Evolutionary conservation across 2,888 invertebrate species (phyloP).

Genomic region (Morpho achilles): DNA sequence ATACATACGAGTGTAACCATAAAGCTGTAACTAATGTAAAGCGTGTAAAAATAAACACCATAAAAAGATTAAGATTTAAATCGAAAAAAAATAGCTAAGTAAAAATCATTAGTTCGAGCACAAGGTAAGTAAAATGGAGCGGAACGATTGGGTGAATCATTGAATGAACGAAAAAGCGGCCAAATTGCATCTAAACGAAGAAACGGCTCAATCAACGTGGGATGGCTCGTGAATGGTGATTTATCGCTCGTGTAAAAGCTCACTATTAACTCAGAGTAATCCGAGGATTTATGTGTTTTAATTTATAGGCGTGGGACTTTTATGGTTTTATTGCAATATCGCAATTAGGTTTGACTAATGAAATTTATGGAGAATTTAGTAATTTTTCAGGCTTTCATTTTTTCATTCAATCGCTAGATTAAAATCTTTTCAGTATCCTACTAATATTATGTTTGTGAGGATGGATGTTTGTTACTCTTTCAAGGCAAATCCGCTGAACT

Average conservation of each 20-base stretch:
- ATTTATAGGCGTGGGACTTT: background rate
- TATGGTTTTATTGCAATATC: too few species aligned
- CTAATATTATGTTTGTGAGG: too few species aligned
- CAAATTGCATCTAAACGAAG: slow-evolving; percentile 24
- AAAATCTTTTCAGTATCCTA: too few species aligned
- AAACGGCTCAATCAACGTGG: slow-evolving; percentile 22
- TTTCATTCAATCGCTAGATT: too few species aligned
- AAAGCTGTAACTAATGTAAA: background rate
- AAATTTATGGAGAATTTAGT: too few species aligned
- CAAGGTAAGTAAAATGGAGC: slow-evolving; percentile 11
- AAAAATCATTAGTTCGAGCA: slow-evolving; percentile 5
- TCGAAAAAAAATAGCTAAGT: background rate
- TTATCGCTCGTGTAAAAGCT: slow-evolving; percentile 22
- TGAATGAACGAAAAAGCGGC: slow-evolving; percentile 20
- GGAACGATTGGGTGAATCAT: slow-evolving; percentile 15
- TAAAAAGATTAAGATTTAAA: background rate
- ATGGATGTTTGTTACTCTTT: too few species aligned
- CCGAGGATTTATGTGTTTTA: background rate
- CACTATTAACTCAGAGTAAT: background rate
- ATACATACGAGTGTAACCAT: too few species aligned
- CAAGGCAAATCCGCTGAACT: too few species aligned
- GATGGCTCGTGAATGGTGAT: slow-evolving; percentile 20
- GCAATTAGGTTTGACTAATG: too few species aligned
- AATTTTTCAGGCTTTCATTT: too few species aligned
- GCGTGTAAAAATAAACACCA: background rate